Conservation (phyloP, 2,113 vertebrate genomes). For the Microcebus tavaratra region DNA sequence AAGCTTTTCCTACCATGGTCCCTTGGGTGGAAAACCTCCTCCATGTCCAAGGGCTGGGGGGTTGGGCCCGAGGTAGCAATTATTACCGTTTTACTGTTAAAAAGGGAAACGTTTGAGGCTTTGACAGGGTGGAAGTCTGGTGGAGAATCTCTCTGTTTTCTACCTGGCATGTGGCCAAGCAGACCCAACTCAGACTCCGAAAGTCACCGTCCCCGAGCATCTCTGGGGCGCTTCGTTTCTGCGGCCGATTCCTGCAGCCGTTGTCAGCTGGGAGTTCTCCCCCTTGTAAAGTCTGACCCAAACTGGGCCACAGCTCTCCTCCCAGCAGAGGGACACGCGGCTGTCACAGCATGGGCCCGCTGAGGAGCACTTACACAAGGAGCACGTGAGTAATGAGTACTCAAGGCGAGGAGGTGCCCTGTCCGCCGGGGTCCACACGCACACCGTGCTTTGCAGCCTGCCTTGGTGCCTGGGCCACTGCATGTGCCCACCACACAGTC, state of each 20-base stretch:
- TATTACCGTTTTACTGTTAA: background rate
- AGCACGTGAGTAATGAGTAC: fast-evolving
- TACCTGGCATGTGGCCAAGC: background rate
- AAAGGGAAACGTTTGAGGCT: background rate
- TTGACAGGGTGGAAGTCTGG: fast-evolving
- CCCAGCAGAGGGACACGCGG: background rate
- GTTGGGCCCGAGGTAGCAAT: background rate
- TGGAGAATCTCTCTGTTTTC: background rate
- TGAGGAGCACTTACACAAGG: background rate
- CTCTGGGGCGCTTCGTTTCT: background rate
- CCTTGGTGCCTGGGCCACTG: background rate
- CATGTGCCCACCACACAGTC: background rate
- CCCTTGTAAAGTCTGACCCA: background rate
- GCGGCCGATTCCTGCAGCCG: background rate
- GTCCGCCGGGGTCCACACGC: too few species aligned
- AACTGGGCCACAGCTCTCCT: background rate
- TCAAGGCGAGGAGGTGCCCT: fast-evolving
- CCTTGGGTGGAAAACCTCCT: background rate
- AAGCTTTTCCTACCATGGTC: background rate
- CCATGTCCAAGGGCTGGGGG: background rate
- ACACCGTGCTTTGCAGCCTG: too few species aligned
- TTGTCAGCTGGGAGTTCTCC: background rate
- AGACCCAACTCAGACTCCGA: fast-evolving
- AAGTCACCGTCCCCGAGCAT: background rate
- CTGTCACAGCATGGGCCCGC: fast-evolving